Percentiles rank a stretch among this genome's conserved stretches.
These are phyloP conservation scores for Eristalis arbustorum DNA, from an alignment of 2,888 invertebrate genomes.

Conservation along the genomic window DNA sequence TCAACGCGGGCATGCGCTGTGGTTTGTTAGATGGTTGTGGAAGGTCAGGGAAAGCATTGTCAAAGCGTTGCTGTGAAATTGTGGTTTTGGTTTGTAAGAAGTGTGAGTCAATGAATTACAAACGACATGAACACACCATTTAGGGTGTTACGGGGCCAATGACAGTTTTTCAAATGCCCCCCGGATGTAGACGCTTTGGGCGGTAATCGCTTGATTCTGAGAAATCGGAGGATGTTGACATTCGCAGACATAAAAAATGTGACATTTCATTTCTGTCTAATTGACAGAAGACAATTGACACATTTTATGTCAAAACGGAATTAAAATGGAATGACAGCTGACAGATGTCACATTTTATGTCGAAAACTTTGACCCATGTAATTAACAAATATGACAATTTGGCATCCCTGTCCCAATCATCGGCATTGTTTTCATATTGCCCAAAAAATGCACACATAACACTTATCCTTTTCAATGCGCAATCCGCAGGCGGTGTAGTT, in stretches of 20 bases:
- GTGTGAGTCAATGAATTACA: background rate
- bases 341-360: background rate
- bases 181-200: no score
- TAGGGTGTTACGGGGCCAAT: background rate
- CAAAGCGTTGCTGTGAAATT: background rate
- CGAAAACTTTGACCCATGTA: no score
- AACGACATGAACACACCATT: background rate
- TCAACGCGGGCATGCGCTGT: background rate
- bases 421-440: background rate
- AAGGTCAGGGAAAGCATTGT: background rate
- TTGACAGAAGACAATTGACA: background rate
- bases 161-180: background rate
- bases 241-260: background rate
- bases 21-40: background rate
- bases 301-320: background rate
- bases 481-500: background rate
- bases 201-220: no score
- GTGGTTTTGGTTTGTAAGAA: background rate
- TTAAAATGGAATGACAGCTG: background rate
- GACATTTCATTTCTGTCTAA: background rate
- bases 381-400: background rate
- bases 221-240: no score
- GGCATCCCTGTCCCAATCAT: background rate
- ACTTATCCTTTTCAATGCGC: slow-evolving; percentile 7
- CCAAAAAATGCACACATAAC: background rate